phyloP scores from a whole-genome alignment of 2,888 invertebrate species.

The Microctonus hyperodae region DNA sequence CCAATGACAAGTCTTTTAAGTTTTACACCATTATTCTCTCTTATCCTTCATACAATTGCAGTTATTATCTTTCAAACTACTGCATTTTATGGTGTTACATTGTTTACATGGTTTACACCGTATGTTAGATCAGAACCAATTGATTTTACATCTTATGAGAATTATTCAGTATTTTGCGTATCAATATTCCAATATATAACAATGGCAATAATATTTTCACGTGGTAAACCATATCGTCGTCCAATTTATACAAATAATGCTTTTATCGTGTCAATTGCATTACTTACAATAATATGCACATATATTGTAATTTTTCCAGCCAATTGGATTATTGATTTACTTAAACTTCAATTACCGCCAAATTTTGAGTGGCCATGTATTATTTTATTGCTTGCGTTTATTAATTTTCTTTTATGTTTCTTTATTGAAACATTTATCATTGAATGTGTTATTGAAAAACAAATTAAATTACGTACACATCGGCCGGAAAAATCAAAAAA shows the following conservation, averaged over 20 bases:
- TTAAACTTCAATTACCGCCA: slow-evolving; percentile 60
- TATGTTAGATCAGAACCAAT: slow-evolving; percentile 59
- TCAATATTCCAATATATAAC: slow-evolving; percentile 74
- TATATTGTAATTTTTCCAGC: slow-evolving; percentile 66
- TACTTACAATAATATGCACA: slow-evolving; percentile 64
- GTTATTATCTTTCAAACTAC: slow-evolving; percentile 64
- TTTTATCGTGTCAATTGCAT: slow-evolving; percentile 64
- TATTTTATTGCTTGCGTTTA: slow-evolving; percentile 56
- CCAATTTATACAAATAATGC: slow-evolving; percentile 69
- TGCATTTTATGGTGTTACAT: slow-evolving; percentile 65
- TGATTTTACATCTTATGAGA: slow-evolving; percentile 67
- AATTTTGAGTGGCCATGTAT: slow-evolving; percentile 61
- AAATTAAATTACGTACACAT: slow-evolving; percentile 65
- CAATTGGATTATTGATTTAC: slow-evolving; percentile 58
- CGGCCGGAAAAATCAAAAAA: slow-evolving; percentile 68
- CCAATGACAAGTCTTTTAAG: slow-evolving; percentile 68
- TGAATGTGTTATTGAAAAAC: slow-evolving; percentile 69
- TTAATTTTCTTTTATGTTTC: slow-evolving; percentile 67
- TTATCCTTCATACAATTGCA: slow-evolving; percentile 65
- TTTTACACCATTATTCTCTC: slow-evolving; percentile 66
- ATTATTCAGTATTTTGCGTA: slow-evolving; percentile 70
- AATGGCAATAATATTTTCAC: slow-evolving; percentile 71
- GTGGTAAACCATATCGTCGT: slow-evolving; percentile 72
- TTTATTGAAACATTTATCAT: slow-evolving; percentile 69
- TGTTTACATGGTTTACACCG: slow-evolving; percentile 67